A percentile compares a stretch with the other conserved stretches of the same genome.
These are phyloP conservation scores for Odontesthes bonariensis DNA, from an alignment of 2,113 vertebrate species.

Conservation along the genomic window DNA sequence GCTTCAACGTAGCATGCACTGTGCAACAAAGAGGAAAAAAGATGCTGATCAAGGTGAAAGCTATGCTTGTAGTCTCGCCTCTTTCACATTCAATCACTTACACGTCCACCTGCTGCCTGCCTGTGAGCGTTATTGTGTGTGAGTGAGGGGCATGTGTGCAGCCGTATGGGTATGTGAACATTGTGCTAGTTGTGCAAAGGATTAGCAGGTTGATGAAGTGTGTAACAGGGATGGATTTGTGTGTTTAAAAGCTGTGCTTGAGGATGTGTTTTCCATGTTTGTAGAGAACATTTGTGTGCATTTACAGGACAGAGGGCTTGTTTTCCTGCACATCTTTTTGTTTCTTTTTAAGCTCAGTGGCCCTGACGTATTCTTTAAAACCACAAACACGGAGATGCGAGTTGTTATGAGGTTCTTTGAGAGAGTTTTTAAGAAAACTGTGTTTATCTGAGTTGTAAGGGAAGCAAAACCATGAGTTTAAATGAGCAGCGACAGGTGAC, in stretches of 20 bases:
- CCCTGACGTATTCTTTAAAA: neutral
- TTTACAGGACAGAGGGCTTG: neutral
- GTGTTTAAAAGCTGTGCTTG: neutral
- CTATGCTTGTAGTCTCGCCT: conserved; percentile 30
- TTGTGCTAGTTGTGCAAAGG: neutral
- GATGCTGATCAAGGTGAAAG: conserved; percentile 74
- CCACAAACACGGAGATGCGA: neutral
- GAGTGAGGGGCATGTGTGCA: neutral
- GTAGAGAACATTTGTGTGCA: neutral
- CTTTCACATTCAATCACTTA: conserved; percentile 56
- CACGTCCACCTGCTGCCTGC: conserved; percentile 42
- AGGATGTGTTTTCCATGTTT: neutral
- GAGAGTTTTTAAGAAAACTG: too few species aligned
- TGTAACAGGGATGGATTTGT: conserved; percentile 1
- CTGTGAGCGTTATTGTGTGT: conserved; percentile 17
- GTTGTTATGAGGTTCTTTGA: neutral
- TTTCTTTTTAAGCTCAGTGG: conserved; percentile 8
- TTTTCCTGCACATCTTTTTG: conserved; percentile 20
- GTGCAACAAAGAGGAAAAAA: too few species aligned
- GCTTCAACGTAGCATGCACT: conserved; percentile 32
- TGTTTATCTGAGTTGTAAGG: conserved; percentile 4
- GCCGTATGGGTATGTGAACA: neutral
- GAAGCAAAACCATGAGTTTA: conserved; percentile 29
- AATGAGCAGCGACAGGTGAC: conserved; percentile 12
- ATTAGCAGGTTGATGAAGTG: conserved; percentile 11